Percentiles rank a stretch among this genome's conserved stretches.
These are phyloP conservation scores for Erebia aethiops DNA, from an alignment of 2,888 invertebrate genomes.

Conservation along the genomic window DNA sequence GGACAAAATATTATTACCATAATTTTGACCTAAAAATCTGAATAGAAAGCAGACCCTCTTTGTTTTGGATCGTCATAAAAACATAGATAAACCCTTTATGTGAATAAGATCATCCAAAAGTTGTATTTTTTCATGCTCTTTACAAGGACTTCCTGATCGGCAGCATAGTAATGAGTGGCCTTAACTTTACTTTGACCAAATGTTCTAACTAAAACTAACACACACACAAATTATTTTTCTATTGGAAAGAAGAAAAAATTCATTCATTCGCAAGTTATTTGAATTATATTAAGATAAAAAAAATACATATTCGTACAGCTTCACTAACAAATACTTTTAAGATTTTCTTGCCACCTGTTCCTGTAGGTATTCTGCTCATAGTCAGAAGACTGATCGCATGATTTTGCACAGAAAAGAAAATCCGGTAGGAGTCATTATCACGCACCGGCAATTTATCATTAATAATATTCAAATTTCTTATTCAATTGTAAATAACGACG, in stretches of 20 bases:
- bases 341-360: slow-evolving; percentile 12
- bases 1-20: not conserved
- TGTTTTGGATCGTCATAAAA: not conserved
- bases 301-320: too few species aligned
- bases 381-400: too few species aligned
- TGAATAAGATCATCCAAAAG: slow-evolving; percentile 2
- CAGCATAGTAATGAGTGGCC: not conserved
- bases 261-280: not conserved
- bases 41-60: not conserved
- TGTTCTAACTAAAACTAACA: not conserved
- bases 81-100: not conserved
- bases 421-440: slow-evolving; percentile 16
- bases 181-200: not conserved
- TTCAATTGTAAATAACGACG: slow-evolving; percentile 51
- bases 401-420: too few species aligned
- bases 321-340: not conserved
- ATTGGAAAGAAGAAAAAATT: not conserved
- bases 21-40: not conserved
- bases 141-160: not conserved
- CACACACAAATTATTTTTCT: not conserved
- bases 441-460: slow-evolving; percentile 56
- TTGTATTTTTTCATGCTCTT: not conserved
- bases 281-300: too few species aligned
- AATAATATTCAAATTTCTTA: slow-evolving; percentile 53
- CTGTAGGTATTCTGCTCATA: too few species aligned